Percentiles rank a stretch among this genome's conserved stretches.
Evolutionary conservation across 2,113 vertebrate species (phyloP).

Genomic region (Cercocebus atys): DNA sequence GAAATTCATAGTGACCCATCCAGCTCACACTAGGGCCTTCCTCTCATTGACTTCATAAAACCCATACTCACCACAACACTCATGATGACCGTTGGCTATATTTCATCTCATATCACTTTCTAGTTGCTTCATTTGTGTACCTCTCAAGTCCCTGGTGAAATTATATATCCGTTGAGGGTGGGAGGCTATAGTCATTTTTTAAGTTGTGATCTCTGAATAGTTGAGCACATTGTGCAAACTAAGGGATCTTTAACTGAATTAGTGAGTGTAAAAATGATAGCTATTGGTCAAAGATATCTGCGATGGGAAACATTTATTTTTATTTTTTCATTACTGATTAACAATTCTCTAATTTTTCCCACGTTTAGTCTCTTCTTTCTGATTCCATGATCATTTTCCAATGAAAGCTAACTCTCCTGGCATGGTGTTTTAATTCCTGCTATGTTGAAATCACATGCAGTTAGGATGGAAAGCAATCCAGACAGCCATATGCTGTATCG

Average conservation of each 20-base stretch:
- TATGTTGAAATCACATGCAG: conserved; percentile 37
- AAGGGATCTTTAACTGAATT: neutral
- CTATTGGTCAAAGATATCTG: neutral
- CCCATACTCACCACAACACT: neutral
- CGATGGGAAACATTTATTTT: neutral
- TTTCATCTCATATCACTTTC: neutral
- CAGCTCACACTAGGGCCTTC: neutral
- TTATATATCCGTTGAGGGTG: neutral
- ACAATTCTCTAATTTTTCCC: neutral
- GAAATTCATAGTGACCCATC: neutral
- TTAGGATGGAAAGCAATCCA: conserved; percentile 53
- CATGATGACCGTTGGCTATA: neutral
- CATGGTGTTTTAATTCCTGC: conserved; percentile 22
- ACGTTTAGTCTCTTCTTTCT: conserved; percentile 34
- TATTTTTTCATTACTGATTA: neutral
- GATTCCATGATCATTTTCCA: conserved; percentile 42
- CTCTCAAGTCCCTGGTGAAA: neutral
- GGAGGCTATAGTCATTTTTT: neutral
- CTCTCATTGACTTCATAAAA: neutral
- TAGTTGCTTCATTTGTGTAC: neutral
- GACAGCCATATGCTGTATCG: neutral
- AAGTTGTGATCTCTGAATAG: neutral
- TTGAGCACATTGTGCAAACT: neutral
- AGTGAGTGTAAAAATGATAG: neutral
- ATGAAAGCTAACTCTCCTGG: conserved; percentile 9